Evolutionary conservation across 2,113 vertebrate species (phyloP), one percentile per base, ranked within the genome.

Genomic region (Hippoglossus stenolepis): DNA sequence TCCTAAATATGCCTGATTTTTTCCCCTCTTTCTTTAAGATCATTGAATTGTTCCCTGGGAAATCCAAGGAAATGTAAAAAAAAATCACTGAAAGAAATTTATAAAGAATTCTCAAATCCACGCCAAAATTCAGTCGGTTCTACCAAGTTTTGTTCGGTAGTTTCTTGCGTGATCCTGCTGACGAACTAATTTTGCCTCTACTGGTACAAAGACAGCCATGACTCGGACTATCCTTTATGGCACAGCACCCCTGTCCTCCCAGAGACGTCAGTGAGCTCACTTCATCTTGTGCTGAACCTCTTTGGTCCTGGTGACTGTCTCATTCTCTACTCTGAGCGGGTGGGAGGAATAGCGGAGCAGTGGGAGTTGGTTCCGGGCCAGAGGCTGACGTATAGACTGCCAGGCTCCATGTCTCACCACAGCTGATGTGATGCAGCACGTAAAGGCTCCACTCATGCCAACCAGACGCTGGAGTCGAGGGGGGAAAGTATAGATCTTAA

Each of bases 321-420:
- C 35, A 23, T 58, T 69, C 58, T 47, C 38, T 40, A 40, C 38
- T 40, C 38, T 54, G 17, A n/a, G 18, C 26, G 20, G 51, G 18
- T 7, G 26, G 4, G 21, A 66, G 57, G 26, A 49, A 67, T 18
- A 63, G 58, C n/a, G 61, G 40, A 49, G 53, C 53, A 58, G 67
- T 76, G 38, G 60, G 63, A 77, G 54, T 65, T 60, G 60, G 43
- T 63, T 72, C 67, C 70, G 80, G 75, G 59, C 75, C 8, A 4
- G 66, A 81, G 70, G 10, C 80, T 76, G 67, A 89, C 49, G 77
- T 70, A 57, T 57, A 94, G 93, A 93, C 93, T 84, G 69, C 56
- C 5, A 79, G 94, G 83, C 91, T 92, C 89, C 89, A 73, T 54
- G 72, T 83, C 87, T 89, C 76, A 89, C 91, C 90, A 90, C 88